phyloP scores from a whole-genome alignment of 2,113 vertebrate genomes.

The Otocyon megalotis region DNA sequence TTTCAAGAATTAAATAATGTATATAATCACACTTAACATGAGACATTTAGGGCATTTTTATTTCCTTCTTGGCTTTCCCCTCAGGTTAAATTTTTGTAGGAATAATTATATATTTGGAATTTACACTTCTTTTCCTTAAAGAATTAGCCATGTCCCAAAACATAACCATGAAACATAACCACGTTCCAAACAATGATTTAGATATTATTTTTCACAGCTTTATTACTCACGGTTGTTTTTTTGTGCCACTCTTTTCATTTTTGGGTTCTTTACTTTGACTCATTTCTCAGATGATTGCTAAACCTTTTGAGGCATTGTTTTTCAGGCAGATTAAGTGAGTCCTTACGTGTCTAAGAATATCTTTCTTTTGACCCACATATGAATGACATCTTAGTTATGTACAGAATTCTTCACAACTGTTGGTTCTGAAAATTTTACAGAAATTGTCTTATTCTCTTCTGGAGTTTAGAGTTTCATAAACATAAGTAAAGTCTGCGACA shows the following conservation, averaged over 20 bases:
- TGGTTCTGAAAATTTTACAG: slow-evolving; percentile 12
- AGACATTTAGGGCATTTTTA: not conserved
- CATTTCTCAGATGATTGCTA: slow-evolving; percentile 44
- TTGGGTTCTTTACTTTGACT: slow-evolving; percentile 66
- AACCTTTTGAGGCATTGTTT: slow-evolving; percentile 42
- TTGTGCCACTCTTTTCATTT: not conserved
- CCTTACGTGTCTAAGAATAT: slow-evolving; percentile 66
- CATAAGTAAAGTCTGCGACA: not conserved
- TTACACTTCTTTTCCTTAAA: slow-evolving; percentile 23
- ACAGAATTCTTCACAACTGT: slow-evolving; percentile 58
- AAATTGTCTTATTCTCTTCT: slow-evolving; percentile 38
- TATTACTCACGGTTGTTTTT: slow-evolving; percentile 57
- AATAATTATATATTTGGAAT: slow-evolving; percentile 8
- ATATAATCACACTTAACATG: not conserved
- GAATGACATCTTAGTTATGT: slow-evolving; percentile 48
- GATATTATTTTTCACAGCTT: slow-evolving; percentile 35
- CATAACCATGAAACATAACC: not conserved
- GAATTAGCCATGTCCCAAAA: slow-evolving; percentile 1
- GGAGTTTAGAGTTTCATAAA: not conserved
- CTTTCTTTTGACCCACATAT: slow-evolving; percentile 62
- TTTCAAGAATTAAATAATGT: slow-evolving; percentile 7
- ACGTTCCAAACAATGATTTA: slow-evolving; percentile 43
- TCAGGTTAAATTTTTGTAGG: not conserved
- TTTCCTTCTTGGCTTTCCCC: not conserved
- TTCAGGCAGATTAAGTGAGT: slow-evolving; percentile 37